Evolutionary conservation across 2,888 invertebrate genomes (phyloP), one percentile per base, ranked within the genome.

Genomic region (Cantharis rufa): DNA sequence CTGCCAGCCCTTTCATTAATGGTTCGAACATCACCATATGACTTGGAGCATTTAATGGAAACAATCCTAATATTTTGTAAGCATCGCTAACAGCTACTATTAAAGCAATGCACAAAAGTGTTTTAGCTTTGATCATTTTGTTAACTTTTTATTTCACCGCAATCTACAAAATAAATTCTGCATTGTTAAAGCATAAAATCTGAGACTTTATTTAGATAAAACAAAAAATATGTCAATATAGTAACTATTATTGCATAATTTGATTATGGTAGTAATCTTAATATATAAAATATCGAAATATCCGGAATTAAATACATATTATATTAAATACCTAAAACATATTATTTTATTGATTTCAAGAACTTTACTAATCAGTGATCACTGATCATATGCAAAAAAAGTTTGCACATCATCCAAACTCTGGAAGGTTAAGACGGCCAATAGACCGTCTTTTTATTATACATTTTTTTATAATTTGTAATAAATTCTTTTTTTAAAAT

Each of bases 1-100:
- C 88, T 15, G 90, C 89, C 63, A 91, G 85, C 81, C 89, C 90
- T 68, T 88, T 87, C 82, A 91, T 88, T 76, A 91, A 84, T 27
- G 86, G 86, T 76, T 90, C 89, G 82, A 90, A 90, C 63, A 90
- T 89, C 71, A 89, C 83, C 83, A 90, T 89, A 85, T 91, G 90
- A 82, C 89, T 90, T 73, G 89, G 88, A 74, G 89, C 89, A 3
- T 87, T 87, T 78, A 88, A 82, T 13, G 91, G 90, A 83, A 91
- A 90, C 83, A 91, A 86, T 10, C 90, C 90, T 79, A 90, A 88
- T 82, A 91, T 90, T 85, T 86, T 89, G 86, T 90, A 90, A 82
- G 88, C 64, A 16, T 71, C 66, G 16, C 74, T 61, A 66, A 28
- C 15, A 28, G 86, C 90, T 1, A 89, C 3, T 1, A 18, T 66